Evolutionary conservation across 2,797 vertebrate species (phyloP).

Genomic region (Rousettus madagascariensis): DNA sequence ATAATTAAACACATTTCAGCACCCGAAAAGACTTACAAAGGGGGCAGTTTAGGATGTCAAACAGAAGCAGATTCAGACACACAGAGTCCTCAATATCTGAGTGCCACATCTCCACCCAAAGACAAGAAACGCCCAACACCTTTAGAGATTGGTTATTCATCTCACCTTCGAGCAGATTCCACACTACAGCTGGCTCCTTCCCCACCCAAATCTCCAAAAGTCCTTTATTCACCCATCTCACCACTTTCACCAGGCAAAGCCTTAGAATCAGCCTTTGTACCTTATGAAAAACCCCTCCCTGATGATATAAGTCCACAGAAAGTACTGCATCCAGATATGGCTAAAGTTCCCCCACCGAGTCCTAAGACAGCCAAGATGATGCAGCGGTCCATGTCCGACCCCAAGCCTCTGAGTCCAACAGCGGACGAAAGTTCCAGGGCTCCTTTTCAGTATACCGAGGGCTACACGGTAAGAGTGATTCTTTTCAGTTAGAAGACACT

Average conservation of each 20-base stretch:
- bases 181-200: slow-evolving; percentile 89
- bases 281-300: slow-evolving; percentile 94
- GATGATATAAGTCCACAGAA: slow-evolving; percentile 91
- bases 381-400: slow-evolving; percentile 96
- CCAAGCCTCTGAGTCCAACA: slow-evolving; percentile 95
- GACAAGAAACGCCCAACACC: slow-evolving; percentile 94
- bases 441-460: slow-evolving; percentile 94
- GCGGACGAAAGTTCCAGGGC: slow-evolving; percentile 93
- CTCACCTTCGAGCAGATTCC: slow-evolving; percentile 92
- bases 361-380: slow-evolving; percentile 93
- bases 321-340: slow-evolving; percentile 92
- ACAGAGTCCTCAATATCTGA: slow-evolving; percentile 85
- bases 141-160: slow-evolving; percentile 93
- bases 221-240: slow-evolving; percentile 94
- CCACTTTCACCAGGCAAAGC: slow-evolving; percentile 94
- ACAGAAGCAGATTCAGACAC: slow-evolving; percentile 94
- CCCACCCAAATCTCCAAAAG: slow-evolving; percentile 94
- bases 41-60: slow-evolving; percentile 96
- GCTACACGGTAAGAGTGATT: slow-evolving; percentile 92
- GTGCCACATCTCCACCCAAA: slow-evolving; percentile 89
- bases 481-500: slow-evolving; percentile 64
- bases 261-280: slow-evolving; percentile 91
- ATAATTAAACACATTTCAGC: slow-evolving; percentile 97
- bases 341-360: slow-evolving; percentile 91
- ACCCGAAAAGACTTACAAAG: slow-evolving; percentile 94